Percentiles rank a stretch among this genome's conserved stretches.
phyloP scores from a whole-genome alignment of 2,113 vertebrate species.

The Coreoperca whiteheadi region DNA sequence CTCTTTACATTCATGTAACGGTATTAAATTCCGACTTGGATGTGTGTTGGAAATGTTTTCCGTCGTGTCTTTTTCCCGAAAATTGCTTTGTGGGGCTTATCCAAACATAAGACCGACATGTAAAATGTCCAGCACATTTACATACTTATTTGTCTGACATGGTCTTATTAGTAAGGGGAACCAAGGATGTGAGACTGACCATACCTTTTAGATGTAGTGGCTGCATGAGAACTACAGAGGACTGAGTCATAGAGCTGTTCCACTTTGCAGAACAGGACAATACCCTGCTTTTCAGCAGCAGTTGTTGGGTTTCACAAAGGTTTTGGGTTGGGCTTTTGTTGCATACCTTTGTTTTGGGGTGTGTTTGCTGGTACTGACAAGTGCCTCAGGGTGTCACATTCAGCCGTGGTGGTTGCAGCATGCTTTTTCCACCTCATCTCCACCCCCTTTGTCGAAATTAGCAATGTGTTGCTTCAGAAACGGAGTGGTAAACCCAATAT shows the following conservation, averaged over 20 bases:
- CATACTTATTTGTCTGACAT: not conserved
- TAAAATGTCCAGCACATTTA: not conserved
- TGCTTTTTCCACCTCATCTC: not conserved
- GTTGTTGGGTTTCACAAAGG: not conserved
- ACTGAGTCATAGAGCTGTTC: not conserved
- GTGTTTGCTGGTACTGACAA: not conserved
- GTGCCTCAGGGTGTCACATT: not conserved
- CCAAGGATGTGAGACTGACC: not conserved
- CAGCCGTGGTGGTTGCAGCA: no score
- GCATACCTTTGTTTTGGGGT: not conserved
- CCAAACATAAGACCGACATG: no score
- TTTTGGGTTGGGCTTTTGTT: slow-evolving; percentile 9
- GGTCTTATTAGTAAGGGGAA: not conserved
- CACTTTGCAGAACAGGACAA: not conserved
- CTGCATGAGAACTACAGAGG: not conserved
- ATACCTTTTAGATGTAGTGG: not conserved
- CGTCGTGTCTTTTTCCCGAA: no score
- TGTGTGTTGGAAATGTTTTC: no score
- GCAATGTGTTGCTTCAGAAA: not conserved
- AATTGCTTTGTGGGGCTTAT: no score
- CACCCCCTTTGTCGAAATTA: not conserved
- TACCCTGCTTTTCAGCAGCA: not conserved
- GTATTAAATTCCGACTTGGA: no score
- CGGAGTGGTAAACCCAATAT: not conserved
- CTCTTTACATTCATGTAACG: no score